Conservation (phyloP, 2,797 vertebrate genomes). For the Merluccius polli region DNA sequence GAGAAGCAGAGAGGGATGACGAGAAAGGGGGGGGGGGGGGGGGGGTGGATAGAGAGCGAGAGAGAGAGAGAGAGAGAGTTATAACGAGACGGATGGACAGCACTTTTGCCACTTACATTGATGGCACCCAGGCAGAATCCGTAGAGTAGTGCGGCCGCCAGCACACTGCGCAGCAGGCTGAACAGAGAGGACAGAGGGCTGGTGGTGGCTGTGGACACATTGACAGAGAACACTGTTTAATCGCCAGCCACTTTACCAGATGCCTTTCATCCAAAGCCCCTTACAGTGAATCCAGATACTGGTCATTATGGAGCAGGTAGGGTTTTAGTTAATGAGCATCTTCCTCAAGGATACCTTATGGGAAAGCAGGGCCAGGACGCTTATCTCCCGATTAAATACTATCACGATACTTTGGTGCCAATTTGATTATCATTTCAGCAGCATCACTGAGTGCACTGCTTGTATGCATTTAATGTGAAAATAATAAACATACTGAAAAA, state of each 20-base stretch:
- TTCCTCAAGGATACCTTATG: not conserved
- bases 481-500: too few relatives aligned
- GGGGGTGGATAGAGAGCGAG: too few relatives aligned
- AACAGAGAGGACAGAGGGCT: conserved; percentile 86
- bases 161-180: conserved; percentile 81
- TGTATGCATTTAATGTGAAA: too few relatives aligned
- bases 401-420: too few relatives aligned
- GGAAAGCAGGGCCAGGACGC: too few relatives aligned
- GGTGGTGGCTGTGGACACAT: conserved; percentile 76
- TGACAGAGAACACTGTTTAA: not conserved
- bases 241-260: not conserved
- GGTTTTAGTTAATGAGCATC: too few relatives aligned
- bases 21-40: too few relatives aligned
- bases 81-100: not conserved
- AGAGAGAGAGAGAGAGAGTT: too few relatives aligned
- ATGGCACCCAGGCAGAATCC: conserved; percentile 89
- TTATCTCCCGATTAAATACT: too few relatives aligned
- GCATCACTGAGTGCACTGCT: too few relatives aligned
- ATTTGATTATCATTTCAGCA: too few relatives aligned
- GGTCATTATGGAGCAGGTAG: not conserved
- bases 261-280: not conserved
- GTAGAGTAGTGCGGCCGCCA: conserved; percentile 82
- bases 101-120: conserved; percentile 69
- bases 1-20: not conserved
- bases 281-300: not conserved